Base-by-base conservation (phyloP, 2,888 invertebrate genomes). In the Drosophila nigricruria region DNA sequence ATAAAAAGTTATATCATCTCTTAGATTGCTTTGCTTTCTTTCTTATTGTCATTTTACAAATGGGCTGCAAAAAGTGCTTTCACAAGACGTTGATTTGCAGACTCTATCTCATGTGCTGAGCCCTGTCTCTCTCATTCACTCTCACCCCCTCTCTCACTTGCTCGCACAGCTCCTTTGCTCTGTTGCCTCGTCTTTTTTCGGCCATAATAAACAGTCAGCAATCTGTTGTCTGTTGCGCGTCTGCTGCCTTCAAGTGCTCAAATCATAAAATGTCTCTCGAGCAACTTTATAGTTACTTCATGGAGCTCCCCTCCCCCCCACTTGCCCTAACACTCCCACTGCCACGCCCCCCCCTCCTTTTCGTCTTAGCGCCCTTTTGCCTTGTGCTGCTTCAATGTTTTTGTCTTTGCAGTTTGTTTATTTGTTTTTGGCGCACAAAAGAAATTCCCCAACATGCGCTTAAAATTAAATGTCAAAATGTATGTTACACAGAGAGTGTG, bases 381-480 rank as follows among this genome's bases (percentile, higher is more conserved):
- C 61, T 53, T 45, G 66, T 64, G 27, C 43, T 78, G 67, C 69
- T 67, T 73, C 49, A 66, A 47, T 66, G 82, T 72, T 82, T 74
- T 87, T 74, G 74, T 64, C 72, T 67, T 77, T 64, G 61, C 67
- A 62, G 89, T 90, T 88, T 88, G 86, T 86, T 82, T 84, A 88
- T 88, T 86, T 76, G 76, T 73, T 79, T 87, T 82, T 79, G 81
- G 78, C 72, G 62, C 81, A 89, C 88, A 87, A 90, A 89, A 90
- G 88, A 90, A 77, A 91, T 82, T 90, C 91, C 91, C 91, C 79
- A 90, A 91, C 89, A 90, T 87, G 88, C 82, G 91, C 89, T 91
- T 90, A 85, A 90, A 90, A 90, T 91, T 89, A 88, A 90, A 90
- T 89, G 85, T 85, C 83, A 88, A 90, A 89, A 79, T 87, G 88